phyloP scores from a whole-genome alignment of 2,888 invertebrate genomes.

The Eustalomyia histrio region DNA sequence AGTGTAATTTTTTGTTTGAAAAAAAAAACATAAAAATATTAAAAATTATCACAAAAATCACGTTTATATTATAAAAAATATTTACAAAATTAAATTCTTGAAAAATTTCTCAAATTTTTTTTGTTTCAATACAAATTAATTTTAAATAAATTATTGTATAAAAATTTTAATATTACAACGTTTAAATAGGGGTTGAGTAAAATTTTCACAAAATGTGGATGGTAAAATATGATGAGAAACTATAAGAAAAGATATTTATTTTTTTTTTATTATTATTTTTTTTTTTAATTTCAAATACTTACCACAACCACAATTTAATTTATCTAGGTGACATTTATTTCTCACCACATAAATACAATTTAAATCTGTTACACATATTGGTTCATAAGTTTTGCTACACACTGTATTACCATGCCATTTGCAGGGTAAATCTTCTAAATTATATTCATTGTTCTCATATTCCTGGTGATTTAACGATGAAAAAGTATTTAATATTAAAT shows the following conservation, averaged over 20 bases:
- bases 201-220: conserved; percentile 37
- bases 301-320: conserved; percentile 33
- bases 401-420: conserved; percentile 12
- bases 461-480: not conserved
- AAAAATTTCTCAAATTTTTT: not conserved
- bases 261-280: not conserved
- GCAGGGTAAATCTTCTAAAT: not conserved
- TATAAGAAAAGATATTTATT: not conserved
- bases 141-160: conserved; percentile 23
- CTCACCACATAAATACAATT: conserved; percentile 27
- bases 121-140: not conserved
- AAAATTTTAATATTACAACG: conserved; percentile 44
- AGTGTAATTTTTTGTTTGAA: not conserved
- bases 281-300: conserved; percentile 7
- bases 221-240: conserved; percentile 12
- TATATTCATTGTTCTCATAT: not conserved
- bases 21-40: no score
- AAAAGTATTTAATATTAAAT: conserved; percentile 13
- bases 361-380: conserved; percentile 41
- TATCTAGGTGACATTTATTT: conserved; percentile 33
- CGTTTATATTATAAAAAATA: conserved; percentile 28
- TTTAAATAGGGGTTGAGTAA: conserved; percentile 30
- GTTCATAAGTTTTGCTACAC: conserved; percentile 10
- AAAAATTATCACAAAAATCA: conserved; percentile 28
- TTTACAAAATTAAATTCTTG: conserved; percentile 8